Percentiles rank a stretch among this genome's conserved stretches.
These are phyloP conservation scores for Callochromis pleurospilus DNA, from an alignment of 2,113 vertebrate genomes.

Conservation along the genomic window DNA sequence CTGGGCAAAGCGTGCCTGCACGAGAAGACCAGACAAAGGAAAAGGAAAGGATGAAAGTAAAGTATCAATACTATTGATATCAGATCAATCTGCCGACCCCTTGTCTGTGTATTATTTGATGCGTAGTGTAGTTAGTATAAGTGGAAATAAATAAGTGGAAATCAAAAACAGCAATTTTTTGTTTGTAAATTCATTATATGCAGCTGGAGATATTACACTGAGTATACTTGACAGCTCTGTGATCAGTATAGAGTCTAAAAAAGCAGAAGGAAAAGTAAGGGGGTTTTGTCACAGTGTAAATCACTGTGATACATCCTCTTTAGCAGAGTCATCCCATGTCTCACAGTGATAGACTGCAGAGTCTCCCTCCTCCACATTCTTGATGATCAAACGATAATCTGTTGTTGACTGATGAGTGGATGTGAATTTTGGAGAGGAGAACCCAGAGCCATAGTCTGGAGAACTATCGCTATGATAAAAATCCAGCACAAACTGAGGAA, in stretches of 20 bases:
- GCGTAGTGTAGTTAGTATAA: neutral
- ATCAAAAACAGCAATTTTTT: neutral
- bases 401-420: neutral
- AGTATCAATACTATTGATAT: neutral
- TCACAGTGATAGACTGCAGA: accelerated
- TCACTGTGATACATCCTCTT: neutral
- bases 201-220: accelerated
- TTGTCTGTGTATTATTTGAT: neutral
- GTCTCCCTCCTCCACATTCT: neutral
- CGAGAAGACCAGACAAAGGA: neutral
- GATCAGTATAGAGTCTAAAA: neutral
- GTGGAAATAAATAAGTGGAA: neutral
- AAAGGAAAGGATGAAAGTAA: neutral
- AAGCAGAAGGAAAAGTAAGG: neutral
- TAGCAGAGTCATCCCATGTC: accelerated
- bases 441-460: accelerated
- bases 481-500: accelerated
- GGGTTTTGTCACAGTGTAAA: neutral
- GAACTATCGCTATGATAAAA: accelerated
- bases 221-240: neutral
- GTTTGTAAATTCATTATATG: neutral
- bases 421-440: accelerated
- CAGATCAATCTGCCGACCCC: neutral
- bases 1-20: accelerated
- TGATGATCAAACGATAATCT: neutral